A percentile compares a stretch with the other conserved stretches of the same genome.
Evolutionary conservation across 2,797 vertebrate genomes (phyloP).

Genomic region (Lemur catta): DNA sequence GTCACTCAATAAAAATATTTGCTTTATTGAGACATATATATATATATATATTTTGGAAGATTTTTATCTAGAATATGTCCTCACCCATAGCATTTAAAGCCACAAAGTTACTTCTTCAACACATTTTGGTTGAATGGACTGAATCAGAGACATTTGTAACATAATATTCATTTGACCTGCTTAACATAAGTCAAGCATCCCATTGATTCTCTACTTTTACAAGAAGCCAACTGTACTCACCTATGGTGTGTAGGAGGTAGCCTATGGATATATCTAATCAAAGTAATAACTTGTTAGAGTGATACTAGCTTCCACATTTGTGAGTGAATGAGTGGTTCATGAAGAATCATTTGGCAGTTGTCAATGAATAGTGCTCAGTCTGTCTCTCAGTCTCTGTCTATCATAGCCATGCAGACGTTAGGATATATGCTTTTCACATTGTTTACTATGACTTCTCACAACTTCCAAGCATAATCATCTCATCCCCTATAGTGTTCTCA

Average conservation of each 20-base stretch:
- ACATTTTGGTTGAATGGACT: background rate
- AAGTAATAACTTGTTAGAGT: conserved; percentile 1
- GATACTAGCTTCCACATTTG: background rate
- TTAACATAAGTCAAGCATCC: background rate
- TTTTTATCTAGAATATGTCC: background rate
- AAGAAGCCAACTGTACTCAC: background rate
- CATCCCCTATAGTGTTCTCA: background rate
- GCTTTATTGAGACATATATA: background rate
- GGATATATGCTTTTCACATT: background rate
- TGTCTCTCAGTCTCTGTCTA: background rate
- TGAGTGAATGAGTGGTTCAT: conserved; percentile 16
- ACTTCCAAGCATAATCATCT: background rate
- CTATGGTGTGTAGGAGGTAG: background rate
- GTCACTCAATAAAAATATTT: background rate
- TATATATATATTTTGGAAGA: background rate
- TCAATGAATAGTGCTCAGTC: background rate
- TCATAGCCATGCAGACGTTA: background rate
- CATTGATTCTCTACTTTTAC: background rate
- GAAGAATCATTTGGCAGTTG: background rate
- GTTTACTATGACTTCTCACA: background rate
- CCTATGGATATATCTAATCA: background rate
- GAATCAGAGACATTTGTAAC: background rate
- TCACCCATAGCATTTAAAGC: background rate
- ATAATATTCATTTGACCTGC: conserved; percentile 5
- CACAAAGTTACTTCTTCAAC: background rate